These are phyloP conservation scores for Calyptomena viridis DNA, from an alignment of 2,113 vertebrate genomes.

Conservation along the genomic window DNA sequence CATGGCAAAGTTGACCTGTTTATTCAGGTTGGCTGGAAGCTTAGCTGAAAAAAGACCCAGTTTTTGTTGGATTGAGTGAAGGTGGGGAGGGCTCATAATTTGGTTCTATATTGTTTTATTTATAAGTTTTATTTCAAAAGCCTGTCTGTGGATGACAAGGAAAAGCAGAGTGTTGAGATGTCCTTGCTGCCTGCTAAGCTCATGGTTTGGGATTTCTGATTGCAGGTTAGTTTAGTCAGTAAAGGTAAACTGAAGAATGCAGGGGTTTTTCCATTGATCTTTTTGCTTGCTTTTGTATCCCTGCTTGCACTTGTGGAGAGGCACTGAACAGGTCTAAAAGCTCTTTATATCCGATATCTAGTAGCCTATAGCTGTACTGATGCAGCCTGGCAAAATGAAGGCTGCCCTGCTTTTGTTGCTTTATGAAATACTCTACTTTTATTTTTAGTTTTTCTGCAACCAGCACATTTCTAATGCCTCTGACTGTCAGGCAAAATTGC, in stretches of 20 bases:
- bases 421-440: not conserved
- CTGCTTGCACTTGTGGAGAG: not conserved
- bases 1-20: slow-evolving; percentile 14
- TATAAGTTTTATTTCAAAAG: not conserved
- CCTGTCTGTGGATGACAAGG: not conserved
- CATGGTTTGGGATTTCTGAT: not conserved
- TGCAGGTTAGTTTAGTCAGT: not conserved
- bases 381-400: not conserved
- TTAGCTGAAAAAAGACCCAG: not conserved
- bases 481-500: not conserved
- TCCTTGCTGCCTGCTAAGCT: not conserved
- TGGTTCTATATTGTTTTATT: not conserved
- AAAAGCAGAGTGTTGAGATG: not conserved
- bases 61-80: not conserved
- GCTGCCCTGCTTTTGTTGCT: not conserved
- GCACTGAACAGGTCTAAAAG: not conserved
- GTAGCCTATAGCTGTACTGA: not conserved
- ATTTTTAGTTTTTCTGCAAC: not conserved
- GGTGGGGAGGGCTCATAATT: not conserved
- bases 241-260: not conserved
- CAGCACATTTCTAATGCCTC: not conserved
- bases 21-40: not conserved
- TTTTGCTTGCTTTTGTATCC: not conserved
- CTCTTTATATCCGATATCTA: not conserved
- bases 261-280: not conserved